Evolutionary conservation across 2,888 invertebrate genomes (phyloP).

Genomic region (Nomada goodeniana): DNA sequence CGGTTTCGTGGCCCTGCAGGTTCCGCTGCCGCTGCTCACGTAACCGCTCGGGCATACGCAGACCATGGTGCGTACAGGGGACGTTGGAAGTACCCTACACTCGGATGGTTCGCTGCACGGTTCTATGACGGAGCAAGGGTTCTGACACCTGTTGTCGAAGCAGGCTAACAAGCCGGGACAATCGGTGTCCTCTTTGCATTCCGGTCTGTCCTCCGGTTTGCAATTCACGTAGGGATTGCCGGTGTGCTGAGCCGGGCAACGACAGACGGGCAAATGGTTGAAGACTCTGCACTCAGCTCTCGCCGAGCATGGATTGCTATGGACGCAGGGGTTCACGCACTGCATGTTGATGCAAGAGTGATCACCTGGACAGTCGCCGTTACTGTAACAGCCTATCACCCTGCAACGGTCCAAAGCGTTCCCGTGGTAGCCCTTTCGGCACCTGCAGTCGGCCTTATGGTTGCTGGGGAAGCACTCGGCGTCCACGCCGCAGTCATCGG

Average conservation of each 20-base stretch:
- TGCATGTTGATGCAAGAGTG: slow-evolving; percentile 94
- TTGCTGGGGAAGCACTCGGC: slow-evolving; percentile 92
- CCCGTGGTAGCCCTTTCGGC: slow-evolving; percentile 91
- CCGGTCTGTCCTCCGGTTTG: slow-evolving; percentile 89
- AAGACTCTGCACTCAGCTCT: slow-evolving; percentile 92
- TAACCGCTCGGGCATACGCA: slow-evolving; percentile 96
- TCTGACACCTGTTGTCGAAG: slow-evolving; percentile 91
- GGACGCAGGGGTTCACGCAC: slow-evolving; percentile 93
- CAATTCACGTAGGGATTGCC: slow-evolving; percentile 95
- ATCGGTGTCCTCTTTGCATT: slow-evolving; percentile 93
- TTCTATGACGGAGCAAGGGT: slow-evolving; percentile 91
- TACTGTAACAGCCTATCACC: slow-evolving; percentile 93
- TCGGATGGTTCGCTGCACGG: slow-evolving; percentile 93
- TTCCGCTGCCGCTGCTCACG: slow-evolving; percentile 92
- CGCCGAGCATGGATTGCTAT: slow-evolving; percentile 91
- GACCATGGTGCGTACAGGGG: slow-evolving; percentile 94
- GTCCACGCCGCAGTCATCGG: slow-evolving; percentile 92
- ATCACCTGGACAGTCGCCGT: slow-evolving; percentile 94
- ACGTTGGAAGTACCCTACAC: slow-evolving; percentile 92
- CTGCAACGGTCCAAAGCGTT: slow-evolving; percentile 91
- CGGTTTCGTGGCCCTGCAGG: slow-evolving; percentile 90
- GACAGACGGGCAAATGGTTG: slow-evolving; percentile 94
- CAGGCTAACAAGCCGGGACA: slow-evolving; percentile 93
- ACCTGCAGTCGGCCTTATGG: slow-evolving; percentile 91
- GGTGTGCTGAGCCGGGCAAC: slow-evolving; percentile 90